Conservation (phyloP, 2,888 invertebrate species). For the Ornithoptera priamus region DNA sequence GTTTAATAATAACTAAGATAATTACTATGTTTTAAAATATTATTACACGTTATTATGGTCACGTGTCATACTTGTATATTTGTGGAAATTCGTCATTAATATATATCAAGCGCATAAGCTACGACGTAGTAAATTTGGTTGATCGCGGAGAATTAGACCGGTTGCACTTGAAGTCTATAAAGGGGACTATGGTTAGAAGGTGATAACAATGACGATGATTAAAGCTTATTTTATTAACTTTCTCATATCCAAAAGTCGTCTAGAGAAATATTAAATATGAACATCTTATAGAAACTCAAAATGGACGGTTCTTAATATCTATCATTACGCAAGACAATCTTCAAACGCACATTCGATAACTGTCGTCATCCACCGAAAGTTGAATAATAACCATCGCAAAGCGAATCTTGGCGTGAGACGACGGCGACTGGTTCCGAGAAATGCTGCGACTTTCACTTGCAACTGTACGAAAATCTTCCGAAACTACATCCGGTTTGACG, state of each 20-base stretch:
- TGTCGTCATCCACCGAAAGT: conserved; percentile 57
- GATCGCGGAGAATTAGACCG: too few species aligned
- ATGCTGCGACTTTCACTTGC: conserved; percentile 66
- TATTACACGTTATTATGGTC: too few species aligned
- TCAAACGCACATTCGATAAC: conserved; percentile 56
- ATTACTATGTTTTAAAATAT: too few species aligned
- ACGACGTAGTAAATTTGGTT: too few species aligned
- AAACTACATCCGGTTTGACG: conserved; percentile 63
- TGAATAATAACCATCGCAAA: conserved; percentile 58
- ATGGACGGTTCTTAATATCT: conserved; percentile 12
- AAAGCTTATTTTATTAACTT: background rate
- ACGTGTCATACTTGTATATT: too few species aligned
- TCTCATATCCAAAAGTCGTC: background rate
- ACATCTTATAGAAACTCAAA: background rate
- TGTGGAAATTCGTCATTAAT: too few species aligned
- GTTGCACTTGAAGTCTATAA: too few species aligned
- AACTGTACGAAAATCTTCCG: conserved; percentile 49
- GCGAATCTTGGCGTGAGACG: conserved; percentile 59
- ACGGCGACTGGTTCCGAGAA: conserved; percentile 56
- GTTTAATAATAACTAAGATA: too few species aligned
- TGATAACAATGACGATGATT: too few species aligned
- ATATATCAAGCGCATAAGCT: too few species aligned
- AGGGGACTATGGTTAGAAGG: too few species aligned
- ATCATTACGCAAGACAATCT: conserved; percentile 25
- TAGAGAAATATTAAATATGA: background rate